Conservation (phyloP, 2,113 vertebrate species). For the Bombycilla garrulus region DNA sequence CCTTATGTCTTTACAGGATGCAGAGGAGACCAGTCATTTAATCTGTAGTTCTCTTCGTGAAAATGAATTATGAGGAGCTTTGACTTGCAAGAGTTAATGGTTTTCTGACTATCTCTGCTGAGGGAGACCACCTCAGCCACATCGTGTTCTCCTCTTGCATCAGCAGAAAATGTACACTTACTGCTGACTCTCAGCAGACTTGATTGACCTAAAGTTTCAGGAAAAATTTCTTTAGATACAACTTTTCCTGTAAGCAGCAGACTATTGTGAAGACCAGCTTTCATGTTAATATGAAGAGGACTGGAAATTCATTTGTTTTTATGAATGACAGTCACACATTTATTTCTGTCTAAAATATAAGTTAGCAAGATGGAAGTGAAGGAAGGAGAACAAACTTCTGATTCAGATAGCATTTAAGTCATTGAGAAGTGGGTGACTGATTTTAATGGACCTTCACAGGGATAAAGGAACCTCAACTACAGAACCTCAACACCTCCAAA, state of each 20-base stretch:
- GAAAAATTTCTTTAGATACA: not conserved
- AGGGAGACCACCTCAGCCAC: not conserved
- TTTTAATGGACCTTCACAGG: not conserved
- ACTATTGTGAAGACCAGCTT: not conserved
- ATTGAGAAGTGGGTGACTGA: not conserved
- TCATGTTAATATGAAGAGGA: not conserved
- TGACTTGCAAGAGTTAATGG: not conserved
- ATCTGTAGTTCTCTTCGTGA: not conserved
- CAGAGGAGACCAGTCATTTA: not conserved
- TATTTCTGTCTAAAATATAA: not conserved
- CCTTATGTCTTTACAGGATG: not conserved
- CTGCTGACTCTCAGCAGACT: not conserved
- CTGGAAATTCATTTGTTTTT: not conserved
- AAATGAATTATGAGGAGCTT: not conserved
- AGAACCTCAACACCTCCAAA: not conserved
- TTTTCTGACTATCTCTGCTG: not conserved
- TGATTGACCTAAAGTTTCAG: not conserved
- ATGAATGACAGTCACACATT: not conserved
- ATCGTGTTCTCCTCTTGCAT: not conserved
- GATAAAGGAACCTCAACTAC: not conserved
- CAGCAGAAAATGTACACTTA: not conserved
- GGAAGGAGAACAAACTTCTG: not conserved
- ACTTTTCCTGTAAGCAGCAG: not conserved
- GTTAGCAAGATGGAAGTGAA: not conserved
- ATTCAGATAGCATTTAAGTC: not conserved